These are phyloP conservation scores for Buphagus erythrorhynchus DNA, from an alignment of 2,797 vertebrate genomes.

Conservation along the genomic window DNA sequence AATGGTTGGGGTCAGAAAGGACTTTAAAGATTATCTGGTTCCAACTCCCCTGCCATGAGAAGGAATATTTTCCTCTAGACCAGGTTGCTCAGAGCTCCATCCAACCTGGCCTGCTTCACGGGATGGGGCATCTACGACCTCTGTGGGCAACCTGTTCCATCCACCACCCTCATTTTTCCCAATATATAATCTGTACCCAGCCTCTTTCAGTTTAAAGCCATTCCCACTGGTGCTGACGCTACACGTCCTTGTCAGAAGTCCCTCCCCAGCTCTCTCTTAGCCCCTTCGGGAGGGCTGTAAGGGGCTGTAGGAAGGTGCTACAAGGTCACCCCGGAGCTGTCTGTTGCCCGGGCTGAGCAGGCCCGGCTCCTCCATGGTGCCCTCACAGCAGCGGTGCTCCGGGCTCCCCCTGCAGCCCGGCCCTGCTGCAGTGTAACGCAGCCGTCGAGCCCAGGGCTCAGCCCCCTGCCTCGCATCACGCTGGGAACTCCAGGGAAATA, in stretches of 20 bases:
- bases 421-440: fast-evolving
- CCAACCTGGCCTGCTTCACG: not conserved
- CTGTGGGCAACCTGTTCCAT: not conserved
- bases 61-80: not conserved
- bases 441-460: not conserved
- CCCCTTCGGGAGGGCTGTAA: not conserved
- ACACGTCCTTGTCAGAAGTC: not conserved
- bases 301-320: not conserved
- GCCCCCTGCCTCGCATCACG: fast-evolving
- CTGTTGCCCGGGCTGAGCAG: not conserved
- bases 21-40: not conserved
- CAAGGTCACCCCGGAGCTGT: not conserved
- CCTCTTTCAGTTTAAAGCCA: not conserved
- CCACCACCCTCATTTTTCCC: not conserved
- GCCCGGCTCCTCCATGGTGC: not conserved
- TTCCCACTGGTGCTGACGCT: not conserved
- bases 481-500: not conserved
- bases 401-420: not conserved
- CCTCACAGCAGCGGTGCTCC: not conserved
- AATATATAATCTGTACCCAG: no score
- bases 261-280: not conserved
- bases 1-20: not conserved
- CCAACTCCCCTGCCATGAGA: not conserved
- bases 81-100: not conserved
- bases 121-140: not conserved